A percentile compares a stretch with the other conserved stretches of the same genome.
Evolutionary conservation across 2,888 invertebrate species (phyloP).

Genomic region (Stramonita haemastoma): DNA sequence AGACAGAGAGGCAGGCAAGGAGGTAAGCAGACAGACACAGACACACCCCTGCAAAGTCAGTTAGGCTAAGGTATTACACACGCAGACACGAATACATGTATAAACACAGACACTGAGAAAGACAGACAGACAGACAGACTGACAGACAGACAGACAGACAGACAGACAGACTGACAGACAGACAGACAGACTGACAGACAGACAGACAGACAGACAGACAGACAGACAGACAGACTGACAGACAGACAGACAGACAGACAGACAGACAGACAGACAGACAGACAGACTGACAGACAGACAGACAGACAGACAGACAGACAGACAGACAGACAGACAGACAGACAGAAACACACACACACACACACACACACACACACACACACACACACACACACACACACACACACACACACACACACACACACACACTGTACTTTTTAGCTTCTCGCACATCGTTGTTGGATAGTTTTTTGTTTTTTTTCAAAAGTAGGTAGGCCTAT

Average conservation of each 20-base stretch:
- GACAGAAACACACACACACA: not conserved
- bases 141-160: not conserved
- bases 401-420: too few relatives aligned
- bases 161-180: not conserved
- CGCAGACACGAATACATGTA: not conserved
- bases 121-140: not conserved
- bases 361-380: not conserved
- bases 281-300: not conserved
- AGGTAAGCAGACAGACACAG: not conserved
- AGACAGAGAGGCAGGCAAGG: not conserved
- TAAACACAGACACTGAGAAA: not conserved
- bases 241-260: slow-evolving; percentile 5
- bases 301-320: not conserved
- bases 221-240: slow-evolving; percentile 22
- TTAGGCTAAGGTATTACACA: not conserved
- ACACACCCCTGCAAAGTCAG: not conserved
- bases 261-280: slow-evolving; percentile 23
- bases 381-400: not conserved
- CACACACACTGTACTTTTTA: too few relatives aligned
- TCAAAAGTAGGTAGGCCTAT: too few relatives aligned
- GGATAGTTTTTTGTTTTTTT: too few relatives aligned
- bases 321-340: too few relatives aligned
- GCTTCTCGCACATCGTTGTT: too few relatives aligned
- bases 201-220: not conserved
- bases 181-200: not conserved